phyloP scores from a whole-genome alignment of 64 coral and sea anemone genomes.

The Orbicella faveolata region DNA sequence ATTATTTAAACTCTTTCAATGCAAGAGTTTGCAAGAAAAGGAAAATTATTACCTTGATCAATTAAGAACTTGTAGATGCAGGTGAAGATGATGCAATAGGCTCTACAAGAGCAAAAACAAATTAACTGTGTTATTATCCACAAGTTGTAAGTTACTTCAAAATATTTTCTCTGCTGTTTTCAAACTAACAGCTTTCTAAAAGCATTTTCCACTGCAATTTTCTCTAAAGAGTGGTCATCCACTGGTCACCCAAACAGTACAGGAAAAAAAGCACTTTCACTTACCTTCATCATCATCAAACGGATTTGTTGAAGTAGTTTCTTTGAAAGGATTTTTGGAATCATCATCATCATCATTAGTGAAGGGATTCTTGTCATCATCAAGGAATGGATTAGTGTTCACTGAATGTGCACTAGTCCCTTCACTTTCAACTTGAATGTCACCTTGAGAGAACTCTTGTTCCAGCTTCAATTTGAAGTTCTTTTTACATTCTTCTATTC shows the following conservation, averaged over 20 bases:
- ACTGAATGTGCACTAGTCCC: background rate
- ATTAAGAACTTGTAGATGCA: background rate
- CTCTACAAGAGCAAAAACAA: background rate
- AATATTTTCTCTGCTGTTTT: too few species aligned
- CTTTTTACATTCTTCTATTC: constrained; percentile 91
- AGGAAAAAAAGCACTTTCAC: background rate
- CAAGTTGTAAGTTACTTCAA: too few species aligned
- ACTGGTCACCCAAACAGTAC: too few species aligned
- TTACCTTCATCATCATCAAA: constrained; percentile 64
- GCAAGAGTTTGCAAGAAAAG: background rate
- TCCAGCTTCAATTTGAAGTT: constrained; percentile 94
- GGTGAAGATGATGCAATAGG: constrained; percentile 33
- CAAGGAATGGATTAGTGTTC: constrained; percentile 30
- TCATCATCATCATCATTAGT: constrained; percentile 55
- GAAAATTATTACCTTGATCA: background rate
- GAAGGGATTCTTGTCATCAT: constrained; percentile 59
- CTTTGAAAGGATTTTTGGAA: constrained; percentile 65
- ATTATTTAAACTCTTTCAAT: background rate
- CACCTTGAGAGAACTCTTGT: constrained; percentile 67
- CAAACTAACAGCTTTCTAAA: too few species aligned
- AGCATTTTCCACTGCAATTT: too few species aligned
- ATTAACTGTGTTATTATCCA: background rate
- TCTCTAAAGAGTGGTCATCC: too few species aligned
- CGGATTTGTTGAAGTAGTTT: constrained; percentile 61
- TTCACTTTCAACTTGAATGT: constrained; percentile 2